Base-by-base conservation (phyloP, 2,888 invertebrate species). In the Scaptomyza reducta region DNA sequence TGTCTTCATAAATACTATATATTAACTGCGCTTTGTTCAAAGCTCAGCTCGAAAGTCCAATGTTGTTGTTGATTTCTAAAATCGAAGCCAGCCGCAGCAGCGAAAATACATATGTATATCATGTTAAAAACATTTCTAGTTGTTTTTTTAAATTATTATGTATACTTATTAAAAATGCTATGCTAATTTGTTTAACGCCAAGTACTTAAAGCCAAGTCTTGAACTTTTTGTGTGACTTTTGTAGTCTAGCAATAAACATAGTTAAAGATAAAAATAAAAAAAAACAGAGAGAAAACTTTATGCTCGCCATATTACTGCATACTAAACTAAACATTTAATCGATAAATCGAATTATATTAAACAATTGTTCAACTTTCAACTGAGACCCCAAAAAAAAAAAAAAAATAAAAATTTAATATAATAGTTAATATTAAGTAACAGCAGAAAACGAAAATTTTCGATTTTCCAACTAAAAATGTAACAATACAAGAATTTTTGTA, bases 401-500 rank as follows among this genome's bases (percentile, higher is more conserved):
- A 14, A 9, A 35, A n/a, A 14, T 29, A 42, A 33, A 50, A n/a
- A n/a, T n/a, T n/a, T 41, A 10, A 22, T 64, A 22, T 53, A 71
- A 40, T 59, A 54, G 54, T 25, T 42, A 29, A 53, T 10, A 33
- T 47, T 47, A 55, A 74, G 56, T 53, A 46, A 42, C 45, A 67
- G 56, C 53, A 46, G 35, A 51, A 60, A 25, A 61, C 49, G 49
- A 35, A 35, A 45, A 56, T 56, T 64, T 72, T 49, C 62, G 62
- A 46, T 44, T 62, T 70, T 64, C 49, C 64, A 64, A 79, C 68
- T 65, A 67, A 10, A 31, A 64, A 85, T 82, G 83, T 82, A 83
- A 83, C 82, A 87, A 84, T 80, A 86, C 86, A 86, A 70, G 84
- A 84, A 88, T 88, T 87, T 86, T 84, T 89, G 89, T 87, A 89